Evolutionary conservation across 2,113 vertebrate species (phyloP).

Genomic region (Thermophis baileyi): DNA sequence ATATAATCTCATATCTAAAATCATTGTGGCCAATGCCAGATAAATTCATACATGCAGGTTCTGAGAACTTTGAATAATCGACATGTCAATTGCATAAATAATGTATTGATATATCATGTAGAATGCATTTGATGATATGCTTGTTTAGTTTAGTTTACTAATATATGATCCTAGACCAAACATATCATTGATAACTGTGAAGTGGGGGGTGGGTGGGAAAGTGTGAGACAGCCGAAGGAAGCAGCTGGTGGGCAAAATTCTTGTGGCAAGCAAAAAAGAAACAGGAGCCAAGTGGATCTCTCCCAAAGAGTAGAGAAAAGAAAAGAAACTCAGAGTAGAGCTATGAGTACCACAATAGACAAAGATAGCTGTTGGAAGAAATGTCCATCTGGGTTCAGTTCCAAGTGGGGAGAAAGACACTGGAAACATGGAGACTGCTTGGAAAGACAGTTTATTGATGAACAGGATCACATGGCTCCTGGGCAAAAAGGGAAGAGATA

Average conservation of each 20-base stretch:
- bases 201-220: background rate
- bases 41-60: background rate
- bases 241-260: background rate
- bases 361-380: too few relatives aligned
- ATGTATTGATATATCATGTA: background rate
- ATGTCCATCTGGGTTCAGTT: too few relatives aligned
- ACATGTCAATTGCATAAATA: background rate
- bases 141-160: background rate
- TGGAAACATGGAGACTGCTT: too few relatives aligned
- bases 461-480: too few relatives aligned
- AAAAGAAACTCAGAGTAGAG: background rate
- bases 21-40: background rate
- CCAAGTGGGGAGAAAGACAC: too few relatives aligned
- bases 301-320: background rate
- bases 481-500: too few relatives aligned
- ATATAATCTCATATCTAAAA: background rate
- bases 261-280: background rate
- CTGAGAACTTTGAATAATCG: background rate
- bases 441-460: too few relatives aligned
- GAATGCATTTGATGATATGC: background rate
- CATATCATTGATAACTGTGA: background rate
- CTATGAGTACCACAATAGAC: background rate
- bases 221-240: background rate
- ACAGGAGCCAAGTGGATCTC: background rate
- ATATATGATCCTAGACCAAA: background rate